These are phyloP conservation scores for Simalia tracyae DNA, from an alignment of 2,797 vertebrate genomes.

Conservation along the genomic window DNA sequence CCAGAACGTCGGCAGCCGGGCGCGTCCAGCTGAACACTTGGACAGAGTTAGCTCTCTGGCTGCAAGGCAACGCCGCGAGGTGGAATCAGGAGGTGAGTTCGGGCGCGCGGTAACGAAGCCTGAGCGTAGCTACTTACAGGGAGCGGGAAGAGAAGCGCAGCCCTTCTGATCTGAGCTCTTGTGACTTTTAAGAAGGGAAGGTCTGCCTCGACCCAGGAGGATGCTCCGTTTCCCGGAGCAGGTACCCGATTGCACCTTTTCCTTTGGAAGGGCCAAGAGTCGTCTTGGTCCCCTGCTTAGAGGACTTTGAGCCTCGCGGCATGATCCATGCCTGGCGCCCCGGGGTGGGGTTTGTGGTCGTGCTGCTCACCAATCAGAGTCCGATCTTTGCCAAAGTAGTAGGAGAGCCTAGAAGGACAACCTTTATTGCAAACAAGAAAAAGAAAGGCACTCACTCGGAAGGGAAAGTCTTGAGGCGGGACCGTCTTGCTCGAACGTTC, in stretches of 20 bases:
- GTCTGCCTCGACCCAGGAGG: neutral
- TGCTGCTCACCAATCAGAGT: neutral
- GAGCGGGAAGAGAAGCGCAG: neutral
- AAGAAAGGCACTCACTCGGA: neutral
- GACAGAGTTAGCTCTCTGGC: constrained; percentile 35
- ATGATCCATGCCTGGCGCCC: neutral
- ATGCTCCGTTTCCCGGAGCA: neutral
- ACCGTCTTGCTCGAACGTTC: neutral
- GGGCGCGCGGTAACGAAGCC: no score
- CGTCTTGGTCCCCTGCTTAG: neutral
- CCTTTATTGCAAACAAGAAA: neutral
- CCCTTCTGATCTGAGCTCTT: no score
- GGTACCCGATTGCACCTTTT: neutral
- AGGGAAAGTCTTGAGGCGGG: neutral
- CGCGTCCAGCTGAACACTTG: neutral
- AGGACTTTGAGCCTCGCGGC: neutral
- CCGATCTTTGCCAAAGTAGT: neutral
- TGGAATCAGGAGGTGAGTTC: constrained; percentile 70
- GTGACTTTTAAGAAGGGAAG: neutral
- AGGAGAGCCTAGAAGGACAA: neutral
- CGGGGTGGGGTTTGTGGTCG: neutral
- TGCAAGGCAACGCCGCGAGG: constrained; percentile 30
- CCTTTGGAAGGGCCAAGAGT: neutral
- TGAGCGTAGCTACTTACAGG: no score
- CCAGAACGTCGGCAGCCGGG: neutral